Evolutionary conservation across 2,113 vertebrate species (phyloP).

Genomic region (Vimba vimba): DNA sequence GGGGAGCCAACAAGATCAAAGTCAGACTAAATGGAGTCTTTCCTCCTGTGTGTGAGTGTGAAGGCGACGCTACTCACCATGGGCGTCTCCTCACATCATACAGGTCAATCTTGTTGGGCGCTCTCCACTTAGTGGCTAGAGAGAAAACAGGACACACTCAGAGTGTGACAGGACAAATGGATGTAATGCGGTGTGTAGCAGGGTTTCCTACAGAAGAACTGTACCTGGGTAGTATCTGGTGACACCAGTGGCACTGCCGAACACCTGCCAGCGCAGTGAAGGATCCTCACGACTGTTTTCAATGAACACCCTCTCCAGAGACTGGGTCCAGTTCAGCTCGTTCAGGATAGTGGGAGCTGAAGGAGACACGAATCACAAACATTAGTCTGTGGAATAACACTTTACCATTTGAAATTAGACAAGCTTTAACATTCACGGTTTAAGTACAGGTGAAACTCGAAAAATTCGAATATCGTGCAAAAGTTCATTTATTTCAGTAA

Average conservation of each 20-base stretch:
- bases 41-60: background rate
- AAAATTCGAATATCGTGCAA: too few relatives aligned
- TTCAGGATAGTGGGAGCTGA: conserved; percentile 94
- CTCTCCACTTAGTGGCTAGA: conserved; percentile 92
- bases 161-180: background rate
- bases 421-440: background rate
- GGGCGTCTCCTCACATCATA: conserved; percentile 96
- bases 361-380: conserved; percentile 38
- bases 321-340: conserved; percentile 96
- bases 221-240: conserved; percentile 95
- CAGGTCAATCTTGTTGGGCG: conserved; percentile 97
- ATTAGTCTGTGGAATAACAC: background rate
- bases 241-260: conserved; percentile 95
- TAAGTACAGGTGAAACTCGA: too few relatives aligned
- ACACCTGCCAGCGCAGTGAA: conserved; percentile 96
- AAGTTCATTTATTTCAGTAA: too few relatives aligned
- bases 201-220: background rate
- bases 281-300: conserved; percentile 92
- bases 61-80: conserved; percentile 81
- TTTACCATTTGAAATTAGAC: background rate
- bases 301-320: conserved; percentile 91
- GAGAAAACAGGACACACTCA: background rate
- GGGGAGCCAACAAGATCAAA: conserved; percentile 14
- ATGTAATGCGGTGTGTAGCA: too few relatives aligned
- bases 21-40: conserved; percentile 26